phyloP scores from a whole-genome alignment of 2,888 invertebrate genomes.

The Melolontha melolontha region DNA sequence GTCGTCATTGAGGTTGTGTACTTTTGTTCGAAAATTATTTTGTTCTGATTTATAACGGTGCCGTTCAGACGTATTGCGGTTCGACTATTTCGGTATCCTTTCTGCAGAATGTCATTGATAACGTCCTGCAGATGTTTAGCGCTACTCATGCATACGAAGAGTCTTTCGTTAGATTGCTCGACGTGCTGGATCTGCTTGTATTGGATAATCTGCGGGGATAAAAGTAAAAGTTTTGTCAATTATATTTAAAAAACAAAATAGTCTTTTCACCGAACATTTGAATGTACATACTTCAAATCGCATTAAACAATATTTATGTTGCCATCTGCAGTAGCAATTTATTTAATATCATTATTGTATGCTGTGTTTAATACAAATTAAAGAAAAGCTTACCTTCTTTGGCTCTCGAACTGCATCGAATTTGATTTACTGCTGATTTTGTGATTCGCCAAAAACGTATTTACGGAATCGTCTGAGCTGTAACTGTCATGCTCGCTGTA shows the following conservation, averaged over 20 bases:
- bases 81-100: constrained; percentile 44
- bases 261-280: no score
- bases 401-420: constrained; percentile 39
- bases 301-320: no score
- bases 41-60: neutral
- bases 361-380: no score
- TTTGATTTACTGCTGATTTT: constrained; percentile 62
- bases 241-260: no score
- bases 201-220: constrained; percentile 52
- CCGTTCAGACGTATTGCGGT: constrained; percentile 37
- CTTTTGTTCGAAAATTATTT: neutral
- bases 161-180: constrained; percentile 58
- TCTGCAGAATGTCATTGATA: constrained; percentile 64
- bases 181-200: constrained; percentile 60
- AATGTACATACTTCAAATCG: no score
- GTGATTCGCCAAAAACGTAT: constrained; percentile 74
- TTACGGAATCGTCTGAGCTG: constrained; percentile 75
- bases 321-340: no score
- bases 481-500: constrained; percentile 74
- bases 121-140: constrained; percentile 62
- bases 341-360: no score
- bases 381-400: constrained; percentile 30
- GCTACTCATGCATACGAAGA: constrained; percentile 65
- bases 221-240: no score
- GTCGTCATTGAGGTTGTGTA: no score